Evolutionary conservation across 2,797 vertebrate genomes (phyloP).

Genomic region (Monodelphis domestica): DNA sequence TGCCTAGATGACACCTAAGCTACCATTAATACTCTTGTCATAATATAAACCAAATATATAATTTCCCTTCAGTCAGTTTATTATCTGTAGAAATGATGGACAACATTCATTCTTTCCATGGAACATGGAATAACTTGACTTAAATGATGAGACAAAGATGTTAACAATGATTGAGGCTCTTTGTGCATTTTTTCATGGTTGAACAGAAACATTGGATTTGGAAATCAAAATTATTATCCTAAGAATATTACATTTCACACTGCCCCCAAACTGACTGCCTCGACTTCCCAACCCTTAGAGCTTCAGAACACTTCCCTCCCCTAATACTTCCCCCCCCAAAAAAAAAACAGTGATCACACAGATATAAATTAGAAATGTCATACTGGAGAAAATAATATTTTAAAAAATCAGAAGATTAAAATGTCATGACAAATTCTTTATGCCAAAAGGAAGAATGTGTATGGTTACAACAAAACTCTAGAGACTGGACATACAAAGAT

Average conservation of each 20-base stretch:
- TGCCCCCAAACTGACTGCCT: background rate
- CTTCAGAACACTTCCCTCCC: background rate
- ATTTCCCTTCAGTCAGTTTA: background rate
- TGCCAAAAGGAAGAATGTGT: slow-evolving; percentile 62
- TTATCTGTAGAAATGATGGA: background rate
- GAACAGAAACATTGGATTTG: slow-evolving; percentile 14
- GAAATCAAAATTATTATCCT: slow-evolving; percentile 23
- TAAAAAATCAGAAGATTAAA: slow-evolving; percentile 67
- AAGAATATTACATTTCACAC: background rate
- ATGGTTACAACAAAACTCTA: slow-evolving; percentile 50
- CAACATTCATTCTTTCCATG: background rate
- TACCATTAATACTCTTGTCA: slow-evolving; percentile 33
- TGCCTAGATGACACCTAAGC: background rate
- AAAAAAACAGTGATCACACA: background rate
- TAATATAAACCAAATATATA: slow-evolving; percentile 46
- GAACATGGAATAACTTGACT: background rate
- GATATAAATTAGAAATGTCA: slow-evolving; percentile 43
- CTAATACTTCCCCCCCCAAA: background rate
- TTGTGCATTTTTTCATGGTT: slow-evolving; percentile 15
- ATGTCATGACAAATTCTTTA: slow-evolving; percentile 65
- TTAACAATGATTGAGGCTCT: background rate
- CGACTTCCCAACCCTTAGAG: background rate
- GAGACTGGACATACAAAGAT: slow-evolving; percentile 55
- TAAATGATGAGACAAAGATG: slow-evolving; percentile 12
- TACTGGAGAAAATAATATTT: background rate